These are phyloP conservation scores for Aptenodytes patagonicus DNA, from an alignment of 2,113 vertebrate genomes.

Conservation along the genomic window DNA sequence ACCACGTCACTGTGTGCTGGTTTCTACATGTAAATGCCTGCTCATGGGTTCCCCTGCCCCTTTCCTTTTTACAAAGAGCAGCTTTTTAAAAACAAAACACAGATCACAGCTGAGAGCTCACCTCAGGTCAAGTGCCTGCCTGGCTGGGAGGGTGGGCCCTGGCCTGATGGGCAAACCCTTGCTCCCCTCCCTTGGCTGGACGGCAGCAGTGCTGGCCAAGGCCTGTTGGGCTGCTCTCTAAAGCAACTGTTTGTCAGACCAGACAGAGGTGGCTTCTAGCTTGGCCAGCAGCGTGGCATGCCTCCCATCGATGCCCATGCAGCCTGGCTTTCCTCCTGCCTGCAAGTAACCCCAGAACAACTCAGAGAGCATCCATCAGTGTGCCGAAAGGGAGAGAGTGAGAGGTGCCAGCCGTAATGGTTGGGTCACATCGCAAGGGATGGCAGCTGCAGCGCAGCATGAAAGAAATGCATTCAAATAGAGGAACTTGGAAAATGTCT, in stretches of 20 bases:
- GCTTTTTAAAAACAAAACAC: neutral
- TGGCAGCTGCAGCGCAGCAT: neutral
- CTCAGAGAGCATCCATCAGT: neutral
- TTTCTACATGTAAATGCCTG: neutral
- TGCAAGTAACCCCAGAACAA: neutral
- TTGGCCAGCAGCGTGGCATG: neutral
- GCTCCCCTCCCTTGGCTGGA: neutral
- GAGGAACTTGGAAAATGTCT: slow-evolving; percentile 35
- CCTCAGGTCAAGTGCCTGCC: neutral
- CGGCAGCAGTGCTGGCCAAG: fast-evolving
- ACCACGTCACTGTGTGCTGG: fast-evolving
- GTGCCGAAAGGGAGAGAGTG: neutral
- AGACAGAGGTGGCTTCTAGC: neutral
- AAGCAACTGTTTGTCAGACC: neutral
- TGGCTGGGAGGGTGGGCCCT: neutral
- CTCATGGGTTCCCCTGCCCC: neutral
- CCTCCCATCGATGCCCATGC: neutral
- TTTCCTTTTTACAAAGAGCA: neutral
- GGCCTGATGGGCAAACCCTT: neutral
- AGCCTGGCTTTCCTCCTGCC: neutral
- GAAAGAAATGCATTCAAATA: slow-evolving; percentile 17
- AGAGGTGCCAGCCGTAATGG: neutral
- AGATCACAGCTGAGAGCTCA: neutral
- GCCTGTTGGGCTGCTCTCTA: neutral
- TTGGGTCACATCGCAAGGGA: neutral